Percentiles rank a stretch among this genome's conserved stretches.
These are phyloP conservation scores for Drosophila rellima DNA, from an alignment of 2,888 invertebrate genomes.

Conservation along the genomic window DNA sequence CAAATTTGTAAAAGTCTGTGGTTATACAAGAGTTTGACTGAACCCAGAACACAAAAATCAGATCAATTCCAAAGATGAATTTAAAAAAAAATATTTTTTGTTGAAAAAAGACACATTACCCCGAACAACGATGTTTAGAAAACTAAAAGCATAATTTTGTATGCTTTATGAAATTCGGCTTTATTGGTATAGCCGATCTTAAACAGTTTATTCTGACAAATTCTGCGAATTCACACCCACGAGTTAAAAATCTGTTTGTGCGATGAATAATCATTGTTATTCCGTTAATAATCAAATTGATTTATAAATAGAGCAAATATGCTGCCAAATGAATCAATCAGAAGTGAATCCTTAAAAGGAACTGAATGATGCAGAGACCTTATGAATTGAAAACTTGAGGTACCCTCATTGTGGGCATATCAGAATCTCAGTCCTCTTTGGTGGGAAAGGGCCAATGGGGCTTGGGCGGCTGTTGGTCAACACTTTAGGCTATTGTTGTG, in stretches of 20 bases:
- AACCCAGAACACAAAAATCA: too few species aligned
- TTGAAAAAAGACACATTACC: too few species aligned
- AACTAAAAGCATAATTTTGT: too few species aligned
- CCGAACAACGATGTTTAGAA: too few species aligned
- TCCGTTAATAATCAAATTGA: background rate
- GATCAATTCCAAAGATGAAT: too few species aligned
- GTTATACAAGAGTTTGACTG: too few species aligned
- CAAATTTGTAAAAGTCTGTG: too few species aligned
- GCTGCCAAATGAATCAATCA: constrained; percentile 1
- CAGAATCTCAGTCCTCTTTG: background rate
- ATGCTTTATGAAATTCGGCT: background rate
- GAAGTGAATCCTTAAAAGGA: constrained; percentile 1
- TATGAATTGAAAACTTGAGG: constrained; percentile 2
- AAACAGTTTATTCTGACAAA: background rate
- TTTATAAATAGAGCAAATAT: background rate
- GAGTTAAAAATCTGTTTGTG: background rate
- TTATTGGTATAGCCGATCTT: background rate
- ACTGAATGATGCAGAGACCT: background rate
- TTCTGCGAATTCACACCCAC: background rate
- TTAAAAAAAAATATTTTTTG: too few species aligned
- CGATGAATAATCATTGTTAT: background rate
- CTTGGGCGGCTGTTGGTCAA: background rate
- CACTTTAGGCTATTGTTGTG: constrained; percentile 50
- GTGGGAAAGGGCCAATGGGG: background rate
- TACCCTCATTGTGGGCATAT: background rate